Conservation (phyloP, 2,888 invertebrate genomes). For the Tetragnatha montana region DNA sequence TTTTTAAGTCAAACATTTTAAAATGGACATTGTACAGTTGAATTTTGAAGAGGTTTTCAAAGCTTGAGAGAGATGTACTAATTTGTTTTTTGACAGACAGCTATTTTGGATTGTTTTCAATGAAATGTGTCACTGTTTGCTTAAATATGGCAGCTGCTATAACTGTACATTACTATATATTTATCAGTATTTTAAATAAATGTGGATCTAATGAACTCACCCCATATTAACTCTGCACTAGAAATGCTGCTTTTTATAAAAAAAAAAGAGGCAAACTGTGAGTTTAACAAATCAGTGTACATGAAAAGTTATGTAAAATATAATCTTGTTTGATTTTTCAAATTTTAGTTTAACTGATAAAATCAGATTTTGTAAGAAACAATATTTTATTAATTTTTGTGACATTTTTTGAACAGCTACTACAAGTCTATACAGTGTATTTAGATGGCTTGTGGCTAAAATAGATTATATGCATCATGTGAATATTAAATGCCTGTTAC, state of each 20-base stretch:
- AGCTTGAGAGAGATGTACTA: slow-evolving; percentile 55
- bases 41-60: slow-evolving; percentile 49
- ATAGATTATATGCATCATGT: slow-evolving; percentile 38
- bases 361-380: slow-evolving; percentile 5
- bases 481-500: slow-evolving; percentile 30
- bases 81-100: slow-evolving; percentile 57
- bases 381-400: slow-evolving; percentile 33
- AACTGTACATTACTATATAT: slow-evolving; percentile 48
- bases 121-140: slow-evolving; percentile 34
- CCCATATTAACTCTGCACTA: not conserved
- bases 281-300: not conserved
- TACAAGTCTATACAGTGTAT: slow-evolving; percentile 14
- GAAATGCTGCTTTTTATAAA: not conserved
- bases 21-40: slow-evolving; percentile 47
- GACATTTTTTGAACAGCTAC: slow-evolving; percentile 46
- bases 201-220: slow-evolving; percentile 4
- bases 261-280: not conserved
- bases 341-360: not conserved
- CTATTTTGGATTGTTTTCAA: slow-evolving; percentile 52
- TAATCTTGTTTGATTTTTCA: not conserved
- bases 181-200: slow-evolving; percentile 32
- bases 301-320: not conserved
- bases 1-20: slow-evolving; percentile 41
- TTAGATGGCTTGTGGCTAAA: slow-evolving; percentile 37
- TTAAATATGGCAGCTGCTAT: slow-evolving; percentile 51